Evolutionary conservation across 2,113 vertebrate genomes (phyloP), one percentile per base, ranked within the genome.

Genomic region (Silurus glanis): DNA sequence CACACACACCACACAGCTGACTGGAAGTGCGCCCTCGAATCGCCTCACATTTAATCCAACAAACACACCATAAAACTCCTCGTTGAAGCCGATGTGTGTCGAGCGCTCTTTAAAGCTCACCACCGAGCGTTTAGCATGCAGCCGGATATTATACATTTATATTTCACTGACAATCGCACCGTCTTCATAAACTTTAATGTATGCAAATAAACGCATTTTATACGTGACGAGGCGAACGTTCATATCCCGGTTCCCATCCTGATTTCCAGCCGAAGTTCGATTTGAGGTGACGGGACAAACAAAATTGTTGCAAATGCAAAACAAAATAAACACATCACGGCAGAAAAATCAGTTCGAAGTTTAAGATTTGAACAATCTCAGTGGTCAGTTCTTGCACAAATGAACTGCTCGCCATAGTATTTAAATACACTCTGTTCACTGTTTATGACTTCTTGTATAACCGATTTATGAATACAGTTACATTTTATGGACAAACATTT

Each of bases 11-110:
- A 53, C 81, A 55, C 82, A 55, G 25, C 81, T 37, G 80, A 69
- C 74, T 66, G 47, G 47, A 74, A 66, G 37, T 83, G 75, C 67
- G 17, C 84, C 86, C 67, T 62, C 85, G 89, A 71, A 82, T 66
- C 79, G 58, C 62, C 66, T 55, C 64, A 28, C 76, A 71, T 90
- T 74, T 90, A 88, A 88, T 88, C 72, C 85, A 69, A 83, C 74
- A 83, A 76, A 51, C 81, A 81, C 49, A 61, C 62, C 78, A 87
- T 59, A 82, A 81, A 56, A 75, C 71, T 75, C 76, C 25, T 84
- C 69, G 89, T 81, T 84, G 80, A 85, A 90, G 81, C 82, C 17
- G 23, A 28, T 55, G 23, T 16, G 47, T 49, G 51, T 28, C 37
- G 71, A 72, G 7, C 1, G 21, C 83, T 61, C 71, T 84, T 84